Conservation (phyloP, 2,113 vertebrate genomes). For the Candoia aspera region DNA sequence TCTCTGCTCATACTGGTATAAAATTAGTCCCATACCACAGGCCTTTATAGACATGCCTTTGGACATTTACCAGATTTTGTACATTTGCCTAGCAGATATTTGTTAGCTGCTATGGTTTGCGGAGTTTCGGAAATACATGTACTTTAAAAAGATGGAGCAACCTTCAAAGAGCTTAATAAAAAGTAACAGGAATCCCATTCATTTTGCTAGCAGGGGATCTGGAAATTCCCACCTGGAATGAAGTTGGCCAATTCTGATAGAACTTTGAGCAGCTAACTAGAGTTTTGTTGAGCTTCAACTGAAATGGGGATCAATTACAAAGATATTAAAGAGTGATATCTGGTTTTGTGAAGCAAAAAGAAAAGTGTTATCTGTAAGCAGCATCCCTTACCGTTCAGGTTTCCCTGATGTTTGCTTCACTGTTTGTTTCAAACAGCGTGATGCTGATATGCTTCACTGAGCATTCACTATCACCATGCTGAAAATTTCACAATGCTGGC, state of each 20-base stretch:
- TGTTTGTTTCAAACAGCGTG: constrained; percentile 59
- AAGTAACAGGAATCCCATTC: not conserved
- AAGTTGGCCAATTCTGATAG: not conserved
- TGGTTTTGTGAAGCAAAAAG: constrained; percentile 3
- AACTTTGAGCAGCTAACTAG: not conserved
- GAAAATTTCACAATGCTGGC: not conserved
- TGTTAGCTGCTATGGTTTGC: not conserved
- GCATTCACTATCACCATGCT: constrained; percentile 58
- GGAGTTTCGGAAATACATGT: not conserved
- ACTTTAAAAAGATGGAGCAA: not conserved
- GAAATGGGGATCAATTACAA: not conserved
- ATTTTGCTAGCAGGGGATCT: not conserved
- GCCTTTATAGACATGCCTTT: not conserved
- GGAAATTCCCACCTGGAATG: not conserved
- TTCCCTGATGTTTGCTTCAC: constrained; percentile 63
- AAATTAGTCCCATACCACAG: not conserved
- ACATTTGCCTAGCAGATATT: not conserved
- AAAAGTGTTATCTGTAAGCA: constrained; percentile 52
- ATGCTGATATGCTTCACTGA: constrained; percentile 67
- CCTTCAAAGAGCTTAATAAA: not conserved
- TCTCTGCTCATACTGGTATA: not conserved
- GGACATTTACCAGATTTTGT: not conserved
- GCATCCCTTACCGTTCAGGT: constrained; percentile 55
- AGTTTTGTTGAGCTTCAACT: not conserved
- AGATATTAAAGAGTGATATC: not conserved